phyloP scores from a whole-genome alignment of 1,140 invertebrate species.

The Aphelenchoides avenae region DNA sequence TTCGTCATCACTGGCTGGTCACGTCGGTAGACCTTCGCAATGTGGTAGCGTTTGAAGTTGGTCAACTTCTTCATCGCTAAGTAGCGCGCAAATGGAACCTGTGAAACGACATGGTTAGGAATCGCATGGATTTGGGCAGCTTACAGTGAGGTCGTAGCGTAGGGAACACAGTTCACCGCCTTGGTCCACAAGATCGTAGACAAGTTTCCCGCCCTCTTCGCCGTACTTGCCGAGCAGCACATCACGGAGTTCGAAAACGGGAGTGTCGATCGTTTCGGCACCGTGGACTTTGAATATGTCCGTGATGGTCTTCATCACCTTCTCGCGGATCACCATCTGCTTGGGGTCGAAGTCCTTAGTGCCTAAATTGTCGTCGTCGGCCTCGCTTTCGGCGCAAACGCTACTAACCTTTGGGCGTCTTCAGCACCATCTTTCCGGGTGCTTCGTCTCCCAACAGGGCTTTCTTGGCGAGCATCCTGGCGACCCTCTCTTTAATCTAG shows the following conservation, averaged over 20 bases:
- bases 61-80: conserved; percentile 94
- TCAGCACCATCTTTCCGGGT: conserved; percentile 29
- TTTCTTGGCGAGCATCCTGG: conserved; percentile 28
- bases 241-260: conserved; percentile 95
- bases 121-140: conserved; percentile 29
- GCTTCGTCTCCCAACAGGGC: conserved; percentile 22
- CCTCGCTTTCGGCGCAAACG: neutral
- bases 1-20: conserved; percentile 94
- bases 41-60: conserved; percentile 74
- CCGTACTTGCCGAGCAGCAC: conserved; percentile 98
- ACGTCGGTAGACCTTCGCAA: conserved; percentile 79
- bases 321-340: conserved; percentile 85
- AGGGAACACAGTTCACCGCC: conserved; percentile 78
- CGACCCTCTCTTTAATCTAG: conserved; percentile 37
- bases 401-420: conserved; percentile 48
- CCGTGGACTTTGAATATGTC: conserved; percentile 90
- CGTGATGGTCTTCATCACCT: conserved; percentile 81
- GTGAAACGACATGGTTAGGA: conserved; percentile 72
- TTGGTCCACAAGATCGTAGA: conserved; percentile 96
- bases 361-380: conserved; percentile 66
- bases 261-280: conserved; percentile 97
- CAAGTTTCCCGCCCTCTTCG: conserved; percentile 95
- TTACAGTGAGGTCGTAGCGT: conserved; percentile 66
- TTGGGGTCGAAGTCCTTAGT: conserved; percentile 88
- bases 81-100: conserved; percentile 92